Percentiles rank a stretch among this genome's conserved stretches.
phyloP scores from a whole-genome alignment of 1,140 invertebrate genomes.

The Zaprionus capensis region DNA sequence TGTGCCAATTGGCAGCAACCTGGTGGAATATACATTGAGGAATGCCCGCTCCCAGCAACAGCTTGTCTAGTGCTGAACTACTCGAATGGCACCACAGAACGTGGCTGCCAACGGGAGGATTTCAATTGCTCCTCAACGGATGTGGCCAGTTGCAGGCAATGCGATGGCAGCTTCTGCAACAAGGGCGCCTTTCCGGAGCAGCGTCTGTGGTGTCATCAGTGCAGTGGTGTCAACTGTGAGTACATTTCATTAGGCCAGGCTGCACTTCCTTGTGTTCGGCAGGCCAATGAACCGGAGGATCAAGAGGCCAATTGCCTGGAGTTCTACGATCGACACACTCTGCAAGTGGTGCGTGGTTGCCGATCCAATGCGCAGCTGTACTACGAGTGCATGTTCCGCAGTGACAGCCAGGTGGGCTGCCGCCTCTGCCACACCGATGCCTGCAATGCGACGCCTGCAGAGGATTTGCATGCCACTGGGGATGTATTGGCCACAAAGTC shows the following conservation, averaged over 20 bases:
- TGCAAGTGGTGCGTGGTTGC: slow-evolving; percentile 61
- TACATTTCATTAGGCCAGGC: slow-evolving; percentile 27
- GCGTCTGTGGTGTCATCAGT: slow-evolving; percentile 73
- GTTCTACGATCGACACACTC: slow-evolving; percentile 53
- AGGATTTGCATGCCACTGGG: slow-evolving; percentile 17
- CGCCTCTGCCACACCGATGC: slow-evolving; percentile 53
- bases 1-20: slow-evolving; percentile 71
- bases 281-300: slow-evolving; percentile 54
- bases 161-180: slow-evolving; percentile 75
- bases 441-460: slow-evolving; percentile 61
- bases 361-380: slow-evolving; percentile 58
- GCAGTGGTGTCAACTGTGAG: slow-evolving; percentile 41
- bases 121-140: slow-evolving; percentile 42
- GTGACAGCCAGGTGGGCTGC: slow-evolving; percentile 33
- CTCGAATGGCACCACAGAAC: slow-evolving; percentile 54
- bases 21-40: slow-evolving; percentile 65
- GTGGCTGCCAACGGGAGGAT: slow-evolving; percentile 59
- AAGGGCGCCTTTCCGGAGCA: slow-evolving; percentile 61
- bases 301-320: slow-evolving; percentile 57
- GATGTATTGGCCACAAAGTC: slow-evolving; percentile 17
- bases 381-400: slow-evolving; percentile 66
- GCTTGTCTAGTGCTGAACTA: slow-evolving; percentile 49
- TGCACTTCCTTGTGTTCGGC: slow-evolving; percentile 47
- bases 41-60: slow-evolving; percentile 49
- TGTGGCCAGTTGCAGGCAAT: slow-evolving; percentile 49